A percentile compares a stretch with the other conserved stretches of the same genome.
These are phyloP conservation scores for Lepidurus apus DNA, from an alignment of 1,140 invertebrate species.

Conservation along the genomic window DNA sequence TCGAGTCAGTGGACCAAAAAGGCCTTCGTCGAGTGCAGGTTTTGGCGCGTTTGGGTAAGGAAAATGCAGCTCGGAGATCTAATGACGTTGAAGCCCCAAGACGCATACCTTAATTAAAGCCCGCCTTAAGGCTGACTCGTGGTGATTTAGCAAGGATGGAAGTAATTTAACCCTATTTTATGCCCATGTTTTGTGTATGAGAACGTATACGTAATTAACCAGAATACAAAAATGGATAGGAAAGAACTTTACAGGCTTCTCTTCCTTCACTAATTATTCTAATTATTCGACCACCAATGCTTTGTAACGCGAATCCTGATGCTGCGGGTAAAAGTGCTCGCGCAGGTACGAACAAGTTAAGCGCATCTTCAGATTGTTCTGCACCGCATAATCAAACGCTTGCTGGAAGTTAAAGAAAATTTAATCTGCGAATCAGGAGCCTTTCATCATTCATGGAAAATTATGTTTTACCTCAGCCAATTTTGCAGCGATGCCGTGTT, in stretches of 20 bases:
- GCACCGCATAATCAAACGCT: conserved; percentile 56
- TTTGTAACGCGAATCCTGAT: conserved; percentile 23
- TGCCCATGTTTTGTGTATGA: conserved; percentile 9
- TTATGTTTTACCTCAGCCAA: conserved; percentile 54
- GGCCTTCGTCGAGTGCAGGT: background rate
- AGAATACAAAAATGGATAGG: background rate
- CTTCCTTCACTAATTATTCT: background rate
- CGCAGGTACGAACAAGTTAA: conserved; percentile 59
- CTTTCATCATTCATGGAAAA: background rate
- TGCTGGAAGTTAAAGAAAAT: conserved; percentile 48
- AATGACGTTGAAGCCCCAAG: too few species aligned
- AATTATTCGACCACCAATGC: conserved; percentile 16
- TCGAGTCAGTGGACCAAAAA: background rate
- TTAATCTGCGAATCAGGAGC: background rate
- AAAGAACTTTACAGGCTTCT: background rate
- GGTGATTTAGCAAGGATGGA: background rate
- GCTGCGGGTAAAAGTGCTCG: conserved; percentile 40
- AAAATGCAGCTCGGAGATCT: too few species aligned
- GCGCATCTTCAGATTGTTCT: conserved; percentile 54
- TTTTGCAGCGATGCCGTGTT: conserved; percentile 56
- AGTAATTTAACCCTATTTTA: background rate
- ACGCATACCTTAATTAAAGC: too few species aligned
- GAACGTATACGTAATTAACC: background rate
- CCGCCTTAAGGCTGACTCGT: too few species aligned
- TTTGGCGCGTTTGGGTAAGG: background rate